Base-by-base conservation (phyloP, 2,888 invertebrate species). In the Artemia sinica region DNA sequence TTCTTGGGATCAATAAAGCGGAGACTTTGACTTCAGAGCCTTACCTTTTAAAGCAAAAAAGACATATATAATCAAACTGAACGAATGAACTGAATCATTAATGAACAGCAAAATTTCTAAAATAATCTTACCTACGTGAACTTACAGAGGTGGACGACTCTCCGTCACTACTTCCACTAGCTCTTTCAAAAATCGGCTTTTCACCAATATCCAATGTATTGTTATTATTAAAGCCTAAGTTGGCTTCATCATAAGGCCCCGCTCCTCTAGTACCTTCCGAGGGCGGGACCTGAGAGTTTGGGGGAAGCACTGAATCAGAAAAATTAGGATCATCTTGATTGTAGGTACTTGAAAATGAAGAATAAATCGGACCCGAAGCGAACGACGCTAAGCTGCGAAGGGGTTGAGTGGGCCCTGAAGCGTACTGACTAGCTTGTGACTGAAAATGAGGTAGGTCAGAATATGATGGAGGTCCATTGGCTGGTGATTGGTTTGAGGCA, bases 121-220 rank as follows among this genome's bases (percentile, higher is more conserved):
- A 58, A 58, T 58, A 18, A 58, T n/a, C 58, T 58, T 58, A 58
- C 58, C 58, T 58, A 58, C 58, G 58, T 58, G 58, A 58, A 58
- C 58, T 58, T 58, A 58, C 58, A 14, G 58, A 58, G 58, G n/a
- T 58, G 8, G 58, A 58, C 58, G 58, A 58, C 58, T 58, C 58
- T 58, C 58, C 58, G 10, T 58, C 58, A 18, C 58, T 58, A 58
- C 18, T 8, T n/a, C n/a, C 58, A 18, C 58, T 58, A 10, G 58
- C 58, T 58, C 58, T n/a, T n/a, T 2, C 18, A 18, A 14, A 58
- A 8, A 58, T n/a, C 18, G 58, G 14, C 58, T 58, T 58, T 8
- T 58, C 58, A 18, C 18, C 58, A 18, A 58, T n/a, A 58, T 58
- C 58, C 14, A 58, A n/a, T 1, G 58, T 58, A 18, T 58, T 58